Percentiles rank a stretch among this genome's conserved stretches.
Conservation (phyloP, 2,113 vertebrate genomes). For the Onychostruthus taczanowskii region DNA sequence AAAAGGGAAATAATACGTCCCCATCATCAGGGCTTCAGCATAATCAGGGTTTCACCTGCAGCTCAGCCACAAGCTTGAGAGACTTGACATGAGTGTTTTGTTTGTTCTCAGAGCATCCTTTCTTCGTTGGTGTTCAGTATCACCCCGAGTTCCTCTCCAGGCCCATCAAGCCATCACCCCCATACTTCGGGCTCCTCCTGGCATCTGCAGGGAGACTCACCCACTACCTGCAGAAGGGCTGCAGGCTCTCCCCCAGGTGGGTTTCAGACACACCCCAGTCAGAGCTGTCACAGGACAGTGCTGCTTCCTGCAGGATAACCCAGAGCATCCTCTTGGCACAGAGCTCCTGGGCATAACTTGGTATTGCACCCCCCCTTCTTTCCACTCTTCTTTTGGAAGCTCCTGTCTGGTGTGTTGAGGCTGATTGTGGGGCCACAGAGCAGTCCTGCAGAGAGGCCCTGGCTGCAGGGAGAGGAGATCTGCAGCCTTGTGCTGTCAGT, state of each 20-base stretch:
- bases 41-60: background rate
- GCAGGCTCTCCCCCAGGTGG: constrained; percentile 90
- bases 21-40: rapidly evolving
- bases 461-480: background rate
- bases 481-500: background rate
- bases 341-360: background rate
- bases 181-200: constrained; percentile 89
- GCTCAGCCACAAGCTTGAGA: background rate
- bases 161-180: constrained; percentile 94
- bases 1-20: background rate
- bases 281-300: background rate
- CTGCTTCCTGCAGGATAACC: background rate
- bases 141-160: constrained; percentile 96
- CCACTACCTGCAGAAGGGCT: constrained; percentile 88
- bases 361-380: background rate
- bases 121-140: constrained; percentile 94
- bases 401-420: background rate
- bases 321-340: background rate
- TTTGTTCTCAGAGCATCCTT: constrained; percentile 83
- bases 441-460: background rate
- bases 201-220: constrained; percentile 87
- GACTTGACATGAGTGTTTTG: background rate
- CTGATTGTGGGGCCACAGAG: background rate
- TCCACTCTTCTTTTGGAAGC: too few species aligned
- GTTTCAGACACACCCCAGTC: background rate